Conservation (phyloP, 1,140 invertebrate genomes). For the Rhyacophila brunnea region DNA sequence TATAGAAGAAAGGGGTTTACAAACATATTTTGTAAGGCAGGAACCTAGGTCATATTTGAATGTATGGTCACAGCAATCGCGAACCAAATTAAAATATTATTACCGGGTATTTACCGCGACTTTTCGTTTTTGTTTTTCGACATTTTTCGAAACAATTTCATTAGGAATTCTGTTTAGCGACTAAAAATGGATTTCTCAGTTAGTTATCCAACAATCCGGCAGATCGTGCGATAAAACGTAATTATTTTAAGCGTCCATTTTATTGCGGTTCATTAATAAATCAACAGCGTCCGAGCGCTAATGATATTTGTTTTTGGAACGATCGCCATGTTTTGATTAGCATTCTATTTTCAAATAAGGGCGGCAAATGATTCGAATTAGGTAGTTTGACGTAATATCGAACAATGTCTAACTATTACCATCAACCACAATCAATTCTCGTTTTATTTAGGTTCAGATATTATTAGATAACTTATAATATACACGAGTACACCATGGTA, state of each 20-base stretch:
- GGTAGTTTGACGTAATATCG: no score
- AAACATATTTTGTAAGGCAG: no score
- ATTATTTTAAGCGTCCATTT: conserved; percentile 13
- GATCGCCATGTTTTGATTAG: no score
- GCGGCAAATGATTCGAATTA: no score
- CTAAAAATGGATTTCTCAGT: not conserved
- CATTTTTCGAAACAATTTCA: conserved; percentile 9
- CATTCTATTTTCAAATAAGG: no score
- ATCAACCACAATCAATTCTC: no score
- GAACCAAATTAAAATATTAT: conserved; percentile 6
- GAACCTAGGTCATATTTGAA: no score
- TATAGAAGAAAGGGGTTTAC: no score
- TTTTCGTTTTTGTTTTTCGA: conserved; percentile 6
- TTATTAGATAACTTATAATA: no score
- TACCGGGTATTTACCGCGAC: conserved; percentile 3
- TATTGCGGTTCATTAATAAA: conserved; percentile 30
- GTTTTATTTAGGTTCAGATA: no score
- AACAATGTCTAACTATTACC: no score
- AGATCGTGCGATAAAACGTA: conserved; percentile 12
- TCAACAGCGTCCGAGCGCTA: conserved; percentile 8
- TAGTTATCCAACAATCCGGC: conserved; percentile 12
- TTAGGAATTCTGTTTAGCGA: conserved; percentile 10
- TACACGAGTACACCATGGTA: no score
- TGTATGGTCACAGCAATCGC: not conserved
- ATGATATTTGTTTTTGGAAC: conserved; percentile 19